Base-by-base conservation (phyloP, 2,797 vertebrate genomes). In the Lutjanus argentimaculatus region DNA sequence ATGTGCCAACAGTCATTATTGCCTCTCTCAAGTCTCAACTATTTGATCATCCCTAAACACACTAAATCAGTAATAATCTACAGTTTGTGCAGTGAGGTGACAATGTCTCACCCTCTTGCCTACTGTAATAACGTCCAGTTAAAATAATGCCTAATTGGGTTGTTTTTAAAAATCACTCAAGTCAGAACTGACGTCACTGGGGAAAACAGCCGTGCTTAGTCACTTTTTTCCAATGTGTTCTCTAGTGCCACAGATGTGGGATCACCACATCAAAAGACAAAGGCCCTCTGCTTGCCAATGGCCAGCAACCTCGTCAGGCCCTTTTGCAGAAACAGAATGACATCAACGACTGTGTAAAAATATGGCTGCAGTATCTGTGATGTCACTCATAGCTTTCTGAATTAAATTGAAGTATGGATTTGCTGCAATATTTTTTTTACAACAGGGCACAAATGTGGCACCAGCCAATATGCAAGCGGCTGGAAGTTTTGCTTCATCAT, bases 241-340 rank as follows among this genome's bases (percentile, higher is more conserved):
- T 55, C 45, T 52, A 49, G 59, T 56, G 25, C 52, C 52, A 5
- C 75, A 78, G 67, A 85, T 81, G 83, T 79, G 57, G 64, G 22
- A 73, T 59, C 55, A 48, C 69, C 61, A 68, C 77, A 85, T 82
- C 51, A 69, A 56, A 65, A 77, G 65, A 62, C 65, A 21, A 25
- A 59, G 30, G 67, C 30, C 30, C n/a, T 21, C n/a, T 16, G 63
- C 16, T 65, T 67, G 55, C 13, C n/a, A 72, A 4, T 53, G 63
- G 51, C 66, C 66, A 22, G 52, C n/a, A 46, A 53, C 48, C 43
- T 36, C 0, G 17, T 52, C 59, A 51, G 53, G n/a, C 74, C 62
- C 17, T 45, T 66, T 55, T 51, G n/a, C 25, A 62, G 77, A 74
- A 43, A 62, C 52, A 2, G 58, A 21, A 42, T 83, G 85, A 87